A percentile compares a stretch with the other conserved stretches of the same genome.
phyloP scores from a whole-genome alignment of 2,888 invertebrate species.

The Caenorhabditis drosophilae region DNA sequence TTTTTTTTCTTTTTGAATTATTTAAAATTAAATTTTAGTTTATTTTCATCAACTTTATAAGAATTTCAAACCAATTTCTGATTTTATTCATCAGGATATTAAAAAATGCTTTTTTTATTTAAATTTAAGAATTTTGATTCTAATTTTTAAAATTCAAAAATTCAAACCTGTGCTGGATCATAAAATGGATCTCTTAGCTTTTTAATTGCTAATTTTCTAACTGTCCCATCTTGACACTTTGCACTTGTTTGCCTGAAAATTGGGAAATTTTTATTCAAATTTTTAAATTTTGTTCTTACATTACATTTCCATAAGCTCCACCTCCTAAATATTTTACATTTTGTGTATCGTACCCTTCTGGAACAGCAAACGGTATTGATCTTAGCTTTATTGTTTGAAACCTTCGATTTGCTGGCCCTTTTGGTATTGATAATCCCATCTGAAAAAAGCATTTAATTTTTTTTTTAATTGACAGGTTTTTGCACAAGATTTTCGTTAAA shows the following conservation, averaged over 20 bases:
- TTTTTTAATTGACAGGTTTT: too few relatives aligned
- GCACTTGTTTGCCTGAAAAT: slow-evolving; percentile 43
- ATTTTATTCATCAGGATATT: too few relatives aligned
- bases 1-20: too few relatives aligned
- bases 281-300: slow-evolving; percentile 44
- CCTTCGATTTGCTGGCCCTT: slow-evolving; percentile 8
- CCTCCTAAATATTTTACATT: slow-evolving; percentile 56
- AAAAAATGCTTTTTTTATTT: not conserved
- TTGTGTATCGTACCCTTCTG: slow-evolving; percentile 41
- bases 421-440: too few relatives aligned
- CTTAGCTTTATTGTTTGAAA: slow-evolving; percentile 36
- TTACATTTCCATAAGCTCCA: slow-evolving; percentile 65
- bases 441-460: too few relatives aligned
- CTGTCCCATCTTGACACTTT: slow-evolving; percentile 39
- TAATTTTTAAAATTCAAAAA: not conserved
- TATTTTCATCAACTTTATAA: too few relatives aligned
- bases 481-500: too few relatives aligned
- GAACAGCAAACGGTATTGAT: slow-evolving; percentile 58
- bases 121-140: not conserved
- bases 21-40: too few relatives aligned
- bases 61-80: too few relatives aligned
- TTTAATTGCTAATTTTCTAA: slow-evolving; percentile 60
- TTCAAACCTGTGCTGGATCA: slow-evolving; percentile 41
- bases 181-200: slow-evolving; percentile 59
- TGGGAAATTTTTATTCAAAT: not conserved